These are phyloP conservation scores for Drosophila leontia DNA, from an alignment of 1,140 invertebrate species.

Conservation along the genomic window DNA sequence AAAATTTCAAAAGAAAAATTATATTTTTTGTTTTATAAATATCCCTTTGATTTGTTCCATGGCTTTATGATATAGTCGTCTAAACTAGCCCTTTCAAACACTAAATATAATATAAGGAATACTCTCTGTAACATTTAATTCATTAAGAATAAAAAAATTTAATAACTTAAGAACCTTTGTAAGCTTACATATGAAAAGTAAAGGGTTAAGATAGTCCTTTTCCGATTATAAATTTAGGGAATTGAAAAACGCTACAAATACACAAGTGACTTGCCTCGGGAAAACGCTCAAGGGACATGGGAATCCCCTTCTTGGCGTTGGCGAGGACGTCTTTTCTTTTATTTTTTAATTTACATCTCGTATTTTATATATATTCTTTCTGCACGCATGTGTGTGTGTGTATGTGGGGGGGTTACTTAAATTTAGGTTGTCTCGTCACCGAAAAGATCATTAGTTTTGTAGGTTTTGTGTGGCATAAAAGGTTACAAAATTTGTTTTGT, in stretches of 20 bases:
- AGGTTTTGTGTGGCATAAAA: constrained; percentile 26
- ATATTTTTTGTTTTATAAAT: no score
- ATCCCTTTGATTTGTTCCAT: no score
- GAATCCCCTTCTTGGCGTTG: constrained; percentile 1
- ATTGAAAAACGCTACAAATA: constrained; percentile 22
- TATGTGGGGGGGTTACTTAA: constrained; percentile 27
- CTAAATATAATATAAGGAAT: no score
- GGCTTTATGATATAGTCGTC: no score
- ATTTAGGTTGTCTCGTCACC: constrained; percentile 58
- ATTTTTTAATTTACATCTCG: constrained; percentile 55
- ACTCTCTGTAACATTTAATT: no score
- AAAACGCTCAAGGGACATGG: neutral
- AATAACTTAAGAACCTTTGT: neutral
- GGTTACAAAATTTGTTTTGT: constrained; percentile 16
- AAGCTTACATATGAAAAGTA: neutral
- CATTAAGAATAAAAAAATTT: no score
- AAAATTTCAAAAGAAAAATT: no score
- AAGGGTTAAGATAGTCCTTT: neutral
- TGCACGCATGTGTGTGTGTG: constrained; percentile 10
- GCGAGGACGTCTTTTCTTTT: constrained; percentile 23
- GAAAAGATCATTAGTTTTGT: constrained; percentile 41
- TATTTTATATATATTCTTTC: constrained; percentile 53
- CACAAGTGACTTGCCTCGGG: constrained; percentile 15
- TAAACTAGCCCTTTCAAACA: no score
- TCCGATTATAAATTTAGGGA: neutral